Conservation (phyloP, 2,113 vertebrate genomes). For the Reinhardtius hippoglossoides region DNA sequence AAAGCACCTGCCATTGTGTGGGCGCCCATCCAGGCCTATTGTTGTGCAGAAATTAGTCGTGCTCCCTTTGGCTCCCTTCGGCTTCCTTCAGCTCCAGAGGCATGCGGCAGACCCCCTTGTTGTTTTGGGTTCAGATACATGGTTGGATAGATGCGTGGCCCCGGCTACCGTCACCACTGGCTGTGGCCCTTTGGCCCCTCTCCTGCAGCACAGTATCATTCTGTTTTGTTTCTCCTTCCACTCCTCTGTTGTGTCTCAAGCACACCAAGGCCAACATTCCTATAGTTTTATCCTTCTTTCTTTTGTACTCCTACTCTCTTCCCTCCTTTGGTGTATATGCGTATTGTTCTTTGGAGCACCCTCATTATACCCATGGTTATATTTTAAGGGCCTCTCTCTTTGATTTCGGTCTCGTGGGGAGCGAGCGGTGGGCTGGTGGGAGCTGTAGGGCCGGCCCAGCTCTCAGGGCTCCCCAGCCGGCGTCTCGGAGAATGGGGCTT, state of each 20-base stretch:
- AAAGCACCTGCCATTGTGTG: conserved; percentile 86
- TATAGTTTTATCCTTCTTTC: conserved; percentile 59
- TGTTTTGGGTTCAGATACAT: conserved; percentile 71
- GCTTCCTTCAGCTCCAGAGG: conserved; percentile 73
- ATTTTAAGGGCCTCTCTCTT: conserved; percentile 80
- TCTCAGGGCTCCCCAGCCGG: conserved; percentile 73
- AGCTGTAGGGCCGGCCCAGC: conserved; percentile 70
- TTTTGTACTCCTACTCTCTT: conserved; percentile 67
- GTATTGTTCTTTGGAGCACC: conserved; percentile 79
- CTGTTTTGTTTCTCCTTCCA: conserved; percentile 26
- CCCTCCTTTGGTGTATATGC: conserved; percentile 75
- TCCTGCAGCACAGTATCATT: conserved; percentile 57
- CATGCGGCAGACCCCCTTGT: conserved; percentile 74
- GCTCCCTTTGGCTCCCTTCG: conserved; percentile 77
- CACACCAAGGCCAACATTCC: conserved; percentile 68
- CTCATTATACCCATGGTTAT: conserved; percentile 82
- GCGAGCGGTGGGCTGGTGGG: conserved; percentile 71
- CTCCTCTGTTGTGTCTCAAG: conserved; percentile 53
- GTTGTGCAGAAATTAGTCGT: conserved; percentile 82
- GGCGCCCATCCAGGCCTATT: conserved; percentile 80
- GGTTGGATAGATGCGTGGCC: conserved; percentile 71
- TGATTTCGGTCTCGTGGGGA: conserved; percentile 79
- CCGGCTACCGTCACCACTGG: conserved; percentile 73
- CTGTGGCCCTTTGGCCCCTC: conserved; percentile 74
- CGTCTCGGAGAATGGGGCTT: conserved; percentile 74